These are phyloP conservation scores for Notechis scutatus DNA, from an alignment of 2,113 vertebrate species.

Conservation along the genomic window DNA sequence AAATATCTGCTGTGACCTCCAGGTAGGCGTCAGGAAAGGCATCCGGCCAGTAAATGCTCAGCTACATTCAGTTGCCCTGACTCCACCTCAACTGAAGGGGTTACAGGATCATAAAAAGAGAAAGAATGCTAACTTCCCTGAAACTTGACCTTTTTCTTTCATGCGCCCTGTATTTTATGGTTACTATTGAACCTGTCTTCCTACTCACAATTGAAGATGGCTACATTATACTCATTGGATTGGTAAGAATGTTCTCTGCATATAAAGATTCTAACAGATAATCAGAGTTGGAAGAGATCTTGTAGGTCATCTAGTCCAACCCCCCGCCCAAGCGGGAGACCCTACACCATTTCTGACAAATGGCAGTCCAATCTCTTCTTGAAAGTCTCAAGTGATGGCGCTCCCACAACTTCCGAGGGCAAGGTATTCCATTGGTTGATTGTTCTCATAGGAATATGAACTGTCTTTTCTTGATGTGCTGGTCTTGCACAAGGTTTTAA, in stretches of 20 bases:
- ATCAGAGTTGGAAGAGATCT: too few species aligned
- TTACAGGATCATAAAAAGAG: not conserved
- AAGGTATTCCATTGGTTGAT: too few species aligned
- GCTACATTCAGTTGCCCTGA: not conserved
- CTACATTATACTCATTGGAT: not conserved
- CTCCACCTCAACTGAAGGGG: not conserved
- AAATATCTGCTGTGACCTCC: not conserved
- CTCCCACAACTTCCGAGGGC: too few species aligned
- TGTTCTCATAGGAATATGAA: not conserved
- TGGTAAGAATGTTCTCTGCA: not conserved
- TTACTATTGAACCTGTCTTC: not conserved
- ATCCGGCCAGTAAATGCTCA: not conserved
- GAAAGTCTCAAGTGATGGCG: too few species aligned
- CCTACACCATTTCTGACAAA: too few species aligned
- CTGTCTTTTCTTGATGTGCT: not conserved
- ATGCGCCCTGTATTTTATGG: not conserved
- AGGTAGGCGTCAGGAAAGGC: not conserved
- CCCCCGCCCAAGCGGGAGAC: too few species aligned
- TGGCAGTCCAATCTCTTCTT: too few species aligned
- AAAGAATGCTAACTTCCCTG: not conserved
- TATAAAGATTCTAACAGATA: too few species aligned
- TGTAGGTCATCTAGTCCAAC: too few species aligned
- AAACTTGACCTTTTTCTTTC: not conserved
- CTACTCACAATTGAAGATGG: not conserved
- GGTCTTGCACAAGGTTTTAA: not conserved